phyloP scores from a whole-genome alignment of 2,113 vertebrate species.

The Trinectes maculatus region DNA sequence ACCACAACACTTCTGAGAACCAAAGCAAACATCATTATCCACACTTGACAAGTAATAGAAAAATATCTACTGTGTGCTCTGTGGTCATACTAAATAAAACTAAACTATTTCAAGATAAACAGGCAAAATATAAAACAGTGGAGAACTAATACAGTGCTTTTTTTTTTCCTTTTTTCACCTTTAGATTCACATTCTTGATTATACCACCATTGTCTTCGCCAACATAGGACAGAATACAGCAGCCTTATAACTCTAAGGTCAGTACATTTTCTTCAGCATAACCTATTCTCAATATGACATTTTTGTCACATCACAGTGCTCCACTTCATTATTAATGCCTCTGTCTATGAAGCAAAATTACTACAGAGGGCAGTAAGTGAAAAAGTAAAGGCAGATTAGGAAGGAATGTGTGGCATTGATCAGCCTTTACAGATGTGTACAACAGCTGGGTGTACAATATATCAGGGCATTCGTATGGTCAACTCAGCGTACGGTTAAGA shows the following conservation, averaged over 20 bases:
- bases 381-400: conserved; percentile 36
- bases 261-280: not conserved
- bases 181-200: conserved; percentile 36
- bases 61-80: conserved; percentile 26
- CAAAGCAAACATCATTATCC: conserved; percentile 22
- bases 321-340: conserved; percentile 16
- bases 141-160: conserved; percentile 46
- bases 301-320: not conserved
- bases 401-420: conserved; percentile 12
- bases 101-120: conserved; percentile 19
- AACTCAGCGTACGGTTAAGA: conserved; percentile 38
- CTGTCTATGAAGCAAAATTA: conserved; percentile 32
- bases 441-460: conserved; percentile 36
- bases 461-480: too few relatives aligned
- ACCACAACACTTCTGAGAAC: conserved; percentile 15
- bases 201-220: not conserved
- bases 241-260: not conserved
- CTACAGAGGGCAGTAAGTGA: conserved; percentile 20
- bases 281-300: not conserved
- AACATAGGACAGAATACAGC: not conserved
- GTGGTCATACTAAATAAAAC: conserved; percentile 21
- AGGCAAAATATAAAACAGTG: conserved; percentile 30
- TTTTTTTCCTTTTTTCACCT: conserved; percentile 15
- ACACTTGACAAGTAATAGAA: conserved; percentile 16
- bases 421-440: conserved; percentile 9